These are phyloP conservation scores for Battus philenor DNA, from an alignment of 1,140 invertebrate genomes.

Conservation along the genomic window DNA sequence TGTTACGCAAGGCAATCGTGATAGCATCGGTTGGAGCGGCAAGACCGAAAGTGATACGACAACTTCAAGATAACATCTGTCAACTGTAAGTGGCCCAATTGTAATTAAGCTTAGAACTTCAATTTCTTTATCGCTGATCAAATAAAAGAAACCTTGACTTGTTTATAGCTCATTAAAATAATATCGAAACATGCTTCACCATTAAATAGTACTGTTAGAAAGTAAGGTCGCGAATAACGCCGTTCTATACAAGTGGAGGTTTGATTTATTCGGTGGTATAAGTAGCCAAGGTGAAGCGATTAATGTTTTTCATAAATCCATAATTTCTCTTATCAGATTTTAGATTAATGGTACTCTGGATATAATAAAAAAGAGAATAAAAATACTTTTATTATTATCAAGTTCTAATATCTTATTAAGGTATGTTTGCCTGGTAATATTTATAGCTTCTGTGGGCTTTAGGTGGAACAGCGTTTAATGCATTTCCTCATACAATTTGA, in stretches of 20 bases:
- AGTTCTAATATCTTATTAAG: no score
- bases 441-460: no score
- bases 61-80: constrained; percentile 47
- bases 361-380: no score
- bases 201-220: constrained; percentile 43
- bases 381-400: no score
- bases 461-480: no score
- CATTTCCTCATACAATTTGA: no score
- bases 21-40: constrained; percentile 36
- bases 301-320: neutral
- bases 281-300: constrained; percentile 23
- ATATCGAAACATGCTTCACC: constrained; percentile 30
- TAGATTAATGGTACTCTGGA: no score
- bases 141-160: constrained; percentile 41
- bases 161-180: constrained; percentile 56
- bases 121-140: constrained; percentile 41
- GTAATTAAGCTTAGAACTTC: constrained; percentile 44
- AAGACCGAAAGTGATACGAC: constrained; percentile 41
- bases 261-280: constrained; percentile 7
- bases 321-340: no score
- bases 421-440: no score
- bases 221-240: constrained; percentile 48
- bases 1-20: constrained; percentile 40
- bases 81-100: constrained; percentile 36
- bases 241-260: constrained; percentile 24